Base-by-base conservation (phyloP, 1,140 invertebrate genomes). In the Drosophila malerkotliana region DNA sequence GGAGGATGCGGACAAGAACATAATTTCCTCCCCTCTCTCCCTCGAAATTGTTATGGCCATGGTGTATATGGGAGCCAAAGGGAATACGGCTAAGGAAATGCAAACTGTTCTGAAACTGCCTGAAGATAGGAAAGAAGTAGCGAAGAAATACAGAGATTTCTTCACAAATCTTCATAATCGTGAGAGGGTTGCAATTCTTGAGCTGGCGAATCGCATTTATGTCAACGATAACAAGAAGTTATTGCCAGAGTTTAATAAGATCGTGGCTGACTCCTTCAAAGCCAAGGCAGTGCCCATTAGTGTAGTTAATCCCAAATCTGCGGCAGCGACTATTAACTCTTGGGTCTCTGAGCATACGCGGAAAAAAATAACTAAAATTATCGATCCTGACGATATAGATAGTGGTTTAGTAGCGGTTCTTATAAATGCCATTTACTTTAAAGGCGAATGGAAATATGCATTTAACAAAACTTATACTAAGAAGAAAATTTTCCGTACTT, bases 341-440 rank as follows among this genome's bases (percentile, higher is more conserved):
- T 95, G 94, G 93, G 94, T 94, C 9, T 87, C 92, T 37, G 62
- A 92, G 3, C 69, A 92, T 39, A 95, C 95, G 0, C 91, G 93
- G 18, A 85, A 93, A 34, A 93, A 93, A 71, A 95, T 95, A 15
- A 92, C 92, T 41, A 64, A 94, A 66, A 82, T 95, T 0, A 64
- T 95, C 21, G 3, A 21, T 3, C 21, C 21, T 21, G 3, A 3
- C 2, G 21, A 21, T 21, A 21, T 21, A 21, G 21, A 21, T 21
- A 3, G 3, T 21, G 21, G 3, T 21, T 21, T 21, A 21, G 21
- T 21, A 21, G 21, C 95, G 44, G 91, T 95, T 8, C 85, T 95
- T 3, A 91, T 94, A 83, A 89, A 15, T 21, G 21, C 21, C 21
- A 21, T 21, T 21, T 21, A 21, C 21, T 21, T 21, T 3, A 21